A percentile compares a stretch with the other conserved stretches of the same genome.
phyloP scores from a whole-genome alignment of 2,797 vertebrate genomes.

The Phalloptychus januarius region DNA sequence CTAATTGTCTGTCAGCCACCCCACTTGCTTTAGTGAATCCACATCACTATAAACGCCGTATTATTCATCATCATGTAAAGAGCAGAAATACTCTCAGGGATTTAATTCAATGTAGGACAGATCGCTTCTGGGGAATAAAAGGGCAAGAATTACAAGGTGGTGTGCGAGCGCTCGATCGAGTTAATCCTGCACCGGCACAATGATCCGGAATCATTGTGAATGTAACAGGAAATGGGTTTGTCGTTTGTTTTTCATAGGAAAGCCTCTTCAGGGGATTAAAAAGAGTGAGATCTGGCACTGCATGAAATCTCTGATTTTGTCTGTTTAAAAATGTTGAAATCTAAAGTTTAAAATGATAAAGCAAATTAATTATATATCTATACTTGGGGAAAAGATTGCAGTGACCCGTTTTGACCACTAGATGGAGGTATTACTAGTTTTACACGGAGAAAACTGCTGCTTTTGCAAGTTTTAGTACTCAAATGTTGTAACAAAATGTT shows the following conservation, averaged over 20 bases:
- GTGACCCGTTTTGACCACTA: slow-evolving; percentile 43
- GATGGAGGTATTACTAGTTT: slow-evolving; percentile 56
- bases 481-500: not conserved
- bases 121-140: slow-evolving; percentile 8
- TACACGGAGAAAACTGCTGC: not conserved
- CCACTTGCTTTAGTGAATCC: slow-evolving; percentile 24
- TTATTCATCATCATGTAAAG: slow-evolving; percentile 33
- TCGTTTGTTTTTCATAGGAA: not conserved
- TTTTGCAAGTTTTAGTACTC: not conserved
- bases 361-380: not conserved
- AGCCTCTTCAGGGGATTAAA: not conserved
- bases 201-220: not conserved
- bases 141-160: not conserved
- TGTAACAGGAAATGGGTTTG: slow-evolving; percentile 12
- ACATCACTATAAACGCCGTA: slow-evolving; percentile 10
- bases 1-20: slow-evolving; percentile 3
- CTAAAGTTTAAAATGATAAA: not conserved
- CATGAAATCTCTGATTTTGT: not conserved
- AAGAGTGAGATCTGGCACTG: not conserved
- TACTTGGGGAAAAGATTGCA: not conserved
- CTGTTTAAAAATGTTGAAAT: not conserved
- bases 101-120: slow-evolving; percentile 41
- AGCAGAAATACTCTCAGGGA: slow-evolving; percentile 29
- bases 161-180: slow-evolving; percentile 8
- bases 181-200: slow-evolving; percentile 9